Base-by-base conservation (phyloP, 2,113 vertebrate species). In the Girardinichthys multiradiatus region DNA sequence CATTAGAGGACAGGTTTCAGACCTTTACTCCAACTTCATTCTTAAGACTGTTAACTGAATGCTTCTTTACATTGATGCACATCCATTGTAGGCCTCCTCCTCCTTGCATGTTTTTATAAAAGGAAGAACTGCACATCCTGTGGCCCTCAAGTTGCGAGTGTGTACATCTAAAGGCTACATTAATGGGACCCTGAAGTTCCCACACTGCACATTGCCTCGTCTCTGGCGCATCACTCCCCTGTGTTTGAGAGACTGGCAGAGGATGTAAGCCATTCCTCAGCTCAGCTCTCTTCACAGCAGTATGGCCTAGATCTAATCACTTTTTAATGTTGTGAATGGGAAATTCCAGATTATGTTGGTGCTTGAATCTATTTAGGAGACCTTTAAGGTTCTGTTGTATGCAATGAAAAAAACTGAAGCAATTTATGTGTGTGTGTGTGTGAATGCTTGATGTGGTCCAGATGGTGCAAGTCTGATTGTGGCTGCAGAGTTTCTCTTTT, bases 221-320 rank as follows among this genome's bases (percentile, higher is more conserved):
- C 39, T 69, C 64, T 54, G 35, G 68, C 1, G 1, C 29, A 70
- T 89, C 61, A 33, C 13, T 76, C 57, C 67, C 62, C 30, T 64
- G 72, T 70, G 65, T 84, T 81, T 81, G 60, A 64, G 71, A 73
- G 48, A 63, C 76, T 79, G 76, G 78, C 70, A 70, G 72, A 65
- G 77, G 77, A 82, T 79, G 51, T 60, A 72, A 82, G 74, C 57
- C 59, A 48, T 42, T 70, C 64, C 51, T 59, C 27, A 79, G 77
- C 57, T 67, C 59, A 33, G 66, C 64, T 79, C 57, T 70, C 45
- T 57, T 42, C 57, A 84, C 74, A 77, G 70, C 67, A 84, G 68
- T 48, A 26, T 90, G 84, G 76, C 85, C 76, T 82, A 82, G 72
- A 82, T 89, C 82, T 61, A 59, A 72, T 76, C 59, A 72, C 70